Evolutionary conservation across 2,797 vertebrate species (phyloP), one percentile per base, ranked within the genome.

Genomic region (Austrolebias charrua): DNA sequence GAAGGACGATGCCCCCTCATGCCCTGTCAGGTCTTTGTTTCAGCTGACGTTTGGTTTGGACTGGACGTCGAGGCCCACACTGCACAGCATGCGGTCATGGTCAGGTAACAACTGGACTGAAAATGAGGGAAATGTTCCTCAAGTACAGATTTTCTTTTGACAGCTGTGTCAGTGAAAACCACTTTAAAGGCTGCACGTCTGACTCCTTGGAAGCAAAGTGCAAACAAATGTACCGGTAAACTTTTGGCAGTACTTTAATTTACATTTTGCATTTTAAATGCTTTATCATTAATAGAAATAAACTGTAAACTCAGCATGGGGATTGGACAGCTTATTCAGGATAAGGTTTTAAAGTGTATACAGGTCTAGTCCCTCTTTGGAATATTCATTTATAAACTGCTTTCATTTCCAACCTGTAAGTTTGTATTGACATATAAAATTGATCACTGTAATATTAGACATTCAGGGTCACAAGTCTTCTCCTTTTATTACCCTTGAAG

Each of bases 401-500:
- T 43, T 66, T 49, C 42, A 56, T 24, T 52, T 50, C 56, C 44
- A 33, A 20, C 56, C 69, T 52, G 45, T 38, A 54, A 42, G 60
- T 81, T 75, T 44, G 54, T 53, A 71, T 45, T 56, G 64, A 76
- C 15, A 29, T 60, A 10, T 61, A 60, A 64, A 83, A 53, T 44
- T 71, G 62, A 33, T 75, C 56, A 69, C 76, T 40, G 49, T 75
- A 68, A 78, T 35, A 44, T 80, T 68, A 78, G 55, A 79, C 71
- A 69, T 62, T 71, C 70, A 62, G 64, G 72, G 73, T 68, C 54
- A 57, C 73, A 50, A 63, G 71, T 66, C 71, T 72, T 66, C 52
- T 79, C 67, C 69, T 87, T n/a, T 85, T 86, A 71, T 83, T 88
- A 65, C 44, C 65, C 48, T 67, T 71, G 55, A 59, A 48, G 76